Base-by-base conservation (phyloP, 2,888 invertebrate species). In the Lithophane leautieri region DNA sequence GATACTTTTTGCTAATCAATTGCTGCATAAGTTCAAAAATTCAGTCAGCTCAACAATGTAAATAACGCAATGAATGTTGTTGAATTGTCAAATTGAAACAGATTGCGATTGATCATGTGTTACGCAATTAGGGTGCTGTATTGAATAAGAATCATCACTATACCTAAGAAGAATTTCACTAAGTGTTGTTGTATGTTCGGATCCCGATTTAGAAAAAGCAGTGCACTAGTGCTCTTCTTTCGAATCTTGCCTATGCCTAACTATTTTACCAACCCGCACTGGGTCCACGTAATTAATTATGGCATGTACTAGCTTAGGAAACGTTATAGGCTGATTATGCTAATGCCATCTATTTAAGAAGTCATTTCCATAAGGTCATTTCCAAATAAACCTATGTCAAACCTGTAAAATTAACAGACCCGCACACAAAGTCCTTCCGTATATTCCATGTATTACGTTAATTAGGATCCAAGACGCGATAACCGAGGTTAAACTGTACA, bases 401-500 rank as follows among this genome's bases (percentile, higher is more conserved):
- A 60, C 2, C 14, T n/a, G 11, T 4, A 34, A 54, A 28, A n/a
- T 12, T 28, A 19, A 19, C 54, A 47, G 52, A 7, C 0, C 25
- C 58, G 16, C 16, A 40, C 52, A 34, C 25, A 69, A 71, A 16
- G 16, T 0, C 1, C 4, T 16, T 12, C 44, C 63, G 25, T 73
- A 70, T 81, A 25, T 75, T 40, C 11, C 44, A 34, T 19, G 50
- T 52, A 44, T 63, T 44, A 78, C 56, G 50, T 65, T 73, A 67
- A 82, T 83, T 78, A 83, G 58, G 74, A 85, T 82, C 78, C 14
- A 28, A 63, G 42, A 22, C 60, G 22, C 54, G 81, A 76, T 76
- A 84, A 73, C 50, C 8, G 56, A 75, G 82, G 72, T 76, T 76
- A 79, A 82, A 75, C 75, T 84, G 60, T 71, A 73, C 65, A 54